phyloP scores from a whole-genome alignment of 2,888 invertebrate species.

The Drosophila crucigera region DNA sequence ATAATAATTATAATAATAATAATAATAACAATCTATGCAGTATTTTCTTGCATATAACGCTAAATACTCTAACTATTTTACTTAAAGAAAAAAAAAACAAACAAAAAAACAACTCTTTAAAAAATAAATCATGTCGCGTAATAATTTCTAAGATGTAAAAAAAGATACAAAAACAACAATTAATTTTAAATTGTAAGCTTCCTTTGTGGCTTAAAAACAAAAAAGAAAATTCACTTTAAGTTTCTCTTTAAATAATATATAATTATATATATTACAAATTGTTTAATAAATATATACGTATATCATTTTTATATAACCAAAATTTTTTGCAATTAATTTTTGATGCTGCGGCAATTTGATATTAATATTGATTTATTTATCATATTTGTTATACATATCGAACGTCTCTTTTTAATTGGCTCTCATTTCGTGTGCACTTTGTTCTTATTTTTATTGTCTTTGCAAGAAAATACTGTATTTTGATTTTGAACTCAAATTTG shows the following conservation, averaged over 20 bases:
- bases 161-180: conserved; percentile 19
- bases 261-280: conserved; percentile 64
- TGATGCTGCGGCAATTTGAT: conserved; percentile 33
- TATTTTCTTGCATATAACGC: conserved; percentile 76
- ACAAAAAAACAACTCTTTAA: conserved; percentile 11
- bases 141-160: conserved; percentile 56
- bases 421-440: conserved; percentile 39
- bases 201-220: conserved; percentile 51
- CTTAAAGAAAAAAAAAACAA: conserved; percentile 20
- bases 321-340: conserved; percentile 53
- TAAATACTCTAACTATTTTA: conserved; percentile 51
- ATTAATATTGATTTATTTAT: conserved; percentile 33
- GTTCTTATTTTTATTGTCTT: conserved; percentile 38
- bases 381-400: conserved; percentile 10
- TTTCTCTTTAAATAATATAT: conserved; percentile 74
- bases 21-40: conserved; percentile 56
- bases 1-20: conserved; percentile 5
- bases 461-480: conserved; percentile 75
- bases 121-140: conserved; percentile 37
- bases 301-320: conserved; percentile 75
- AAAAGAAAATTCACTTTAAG: conserved; percentile 56
- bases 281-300: conserved; percentile 75
- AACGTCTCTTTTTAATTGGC: conserved; percentile 27
- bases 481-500: conserved; percentile 3
- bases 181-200: conserved; percentile 51